Percentiles rank a stretch among this genome's conserved stretches.
phyloP scores from a whole-genome alignment of 1,140 invertebrate genomes.

The Oncopeltus fasciatus region DNA sequence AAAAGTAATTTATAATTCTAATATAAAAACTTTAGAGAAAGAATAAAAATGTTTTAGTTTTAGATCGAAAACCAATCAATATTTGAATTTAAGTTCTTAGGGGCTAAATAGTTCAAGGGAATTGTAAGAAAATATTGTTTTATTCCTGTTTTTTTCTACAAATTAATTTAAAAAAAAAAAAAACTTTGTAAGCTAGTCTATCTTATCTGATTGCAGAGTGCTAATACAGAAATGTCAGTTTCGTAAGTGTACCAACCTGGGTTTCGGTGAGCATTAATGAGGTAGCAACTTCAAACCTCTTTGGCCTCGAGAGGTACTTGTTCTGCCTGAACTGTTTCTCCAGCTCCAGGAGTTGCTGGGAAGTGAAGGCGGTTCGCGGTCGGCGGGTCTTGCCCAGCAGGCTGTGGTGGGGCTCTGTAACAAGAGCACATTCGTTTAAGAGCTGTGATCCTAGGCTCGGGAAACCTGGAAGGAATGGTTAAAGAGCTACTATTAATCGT shows the following conservation, averaged over 20 bases:
- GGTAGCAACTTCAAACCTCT: slow-evolving; percentile 96
- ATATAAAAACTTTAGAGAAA: no score
- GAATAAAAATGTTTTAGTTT: no score
- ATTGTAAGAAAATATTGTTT: no score
- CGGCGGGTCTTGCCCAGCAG: slow-evolving; percentile 87
- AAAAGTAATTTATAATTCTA: no score
- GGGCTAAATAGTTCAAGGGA: no score
- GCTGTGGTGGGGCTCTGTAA: slow-evolving; percentile 52
- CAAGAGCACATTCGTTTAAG: no score
- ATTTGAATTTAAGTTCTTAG: no score
- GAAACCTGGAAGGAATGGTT: no score
- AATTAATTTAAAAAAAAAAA: neutral
- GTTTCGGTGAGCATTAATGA: slow-evolving; percentile 95
- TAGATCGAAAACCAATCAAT: no score
- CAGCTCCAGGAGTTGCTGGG: slow-evolving; percentile 90
- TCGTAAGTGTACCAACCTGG: slow-evolving; percentile 47
- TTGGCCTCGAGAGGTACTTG: slow-evolving; percentile 95
- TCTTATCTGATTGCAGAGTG: neutral
- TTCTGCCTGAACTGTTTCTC: slow-evolving; percentile 98
- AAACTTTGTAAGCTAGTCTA: neutral
- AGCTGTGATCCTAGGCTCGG: no score
- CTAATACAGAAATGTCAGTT: neutral
- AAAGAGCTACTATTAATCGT: no score
- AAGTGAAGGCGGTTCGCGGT: slow-evolving; percentile 94
- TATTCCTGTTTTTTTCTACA: neutral